A percentile compares a stretch with the other conserved stretches of the same genome.
These are phyloP conservation scores for Halichoerus grypus DNA, from an alignment of 2,113 vertebrate genomes.

Conservation along the genomic window DNA sequence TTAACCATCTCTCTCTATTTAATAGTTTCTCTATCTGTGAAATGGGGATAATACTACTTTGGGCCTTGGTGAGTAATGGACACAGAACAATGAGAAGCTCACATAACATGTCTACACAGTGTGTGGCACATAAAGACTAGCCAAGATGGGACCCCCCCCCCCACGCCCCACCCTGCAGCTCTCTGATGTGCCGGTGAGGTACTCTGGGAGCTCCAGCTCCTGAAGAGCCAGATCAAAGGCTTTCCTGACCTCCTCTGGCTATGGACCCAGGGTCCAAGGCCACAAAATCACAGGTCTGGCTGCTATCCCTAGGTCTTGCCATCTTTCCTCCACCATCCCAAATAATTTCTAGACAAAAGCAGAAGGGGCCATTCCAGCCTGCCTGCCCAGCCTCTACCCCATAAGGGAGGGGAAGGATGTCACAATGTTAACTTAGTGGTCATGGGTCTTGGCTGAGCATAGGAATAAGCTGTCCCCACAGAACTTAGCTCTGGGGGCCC, in stretches of 20 bases:
- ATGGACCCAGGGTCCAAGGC: neutral
- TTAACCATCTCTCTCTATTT: neutral
- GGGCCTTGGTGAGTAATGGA: neutral
- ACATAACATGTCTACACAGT: neutral
- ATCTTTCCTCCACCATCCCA: neutral
- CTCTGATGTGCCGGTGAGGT: neutral
- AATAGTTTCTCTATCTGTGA: neutral
- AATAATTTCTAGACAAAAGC: neutral
- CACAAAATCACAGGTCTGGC: neutral
- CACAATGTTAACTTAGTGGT: neutral
- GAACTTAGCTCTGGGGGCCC: neutral
- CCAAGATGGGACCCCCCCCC: neutral
- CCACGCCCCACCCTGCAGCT: neutral
- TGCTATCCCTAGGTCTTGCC: neutral
- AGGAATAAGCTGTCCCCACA: neutral
- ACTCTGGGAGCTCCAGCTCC: neutral
- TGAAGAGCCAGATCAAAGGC: neutral
- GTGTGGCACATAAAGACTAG: neutral
- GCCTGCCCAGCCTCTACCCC: neutral
- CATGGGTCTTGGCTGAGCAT: neutral
- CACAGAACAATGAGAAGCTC: neutral
- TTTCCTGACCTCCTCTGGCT: neutral
- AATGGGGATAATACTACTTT: neutral
- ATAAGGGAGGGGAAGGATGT: neutral
- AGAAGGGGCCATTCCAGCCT: neutral